Percentiles rank a stretch among this genome's conserved stretches.
phyloP scores from a whole-genome alignment of 2,888 invertebrate genomes.

The Callimorpha dominula region DNA sequence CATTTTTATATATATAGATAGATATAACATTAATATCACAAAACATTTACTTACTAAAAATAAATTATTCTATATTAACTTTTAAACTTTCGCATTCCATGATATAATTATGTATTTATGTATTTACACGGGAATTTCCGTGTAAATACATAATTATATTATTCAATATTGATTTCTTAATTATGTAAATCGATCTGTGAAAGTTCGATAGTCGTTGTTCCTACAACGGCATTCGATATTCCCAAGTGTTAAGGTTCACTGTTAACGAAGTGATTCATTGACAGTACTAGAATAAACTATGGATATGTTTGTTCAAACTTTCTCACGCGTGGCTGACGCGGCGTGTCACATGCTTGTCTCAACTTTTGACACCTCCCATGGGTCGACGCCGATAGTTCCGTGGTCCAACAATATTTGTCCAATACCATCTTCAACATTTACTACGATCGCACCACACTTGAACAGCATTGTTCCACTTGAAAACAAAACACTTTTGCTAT shows the following conservation, averaged over 20 bases:
- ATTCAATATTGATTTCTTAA: conserved; percentile 60
- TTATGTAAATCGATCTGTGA: conserved; percentile 71
- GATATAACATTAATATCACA: too few species aligned
- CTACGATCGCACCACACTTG: conserved; percentile 62
- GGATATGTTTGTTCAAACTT: conserved; percentile 83
- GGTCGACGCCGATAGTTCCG: conserved; percentile 80
- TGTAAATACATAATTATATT: conserved; percentile 35
- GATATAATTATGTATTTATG: too few species aligned
- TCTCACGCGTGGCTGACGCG: conserved; percentile 79
- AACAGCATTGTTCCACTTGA: conserved; percentile 52
- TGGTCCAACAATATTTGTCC: conserved; percentile 73
- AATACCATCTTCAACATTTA: conserved; percentile 63
- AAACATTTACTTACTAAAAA: too few species aligned
- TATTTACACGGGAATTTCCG: too few species aligned
- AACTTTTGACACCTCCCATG: conserved; percentile 80
- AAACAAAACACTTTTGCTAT: conserved; percentile 51
- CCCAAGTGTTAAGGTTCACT: conserved; percentile 76
- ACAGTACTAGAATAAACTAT: conserved; percentile 80
- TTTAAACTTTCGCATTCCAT: too few species aligned
- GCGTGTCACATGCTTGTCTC: conserved; percentile 78
- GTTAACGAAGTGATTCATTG: conserved; percentile 85
- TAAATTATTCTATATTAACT: too few species aligned
- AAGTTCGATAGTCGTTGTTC: conserved; percentile 69
- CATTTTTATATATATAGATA: too few species aligned
- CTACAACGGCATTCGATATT: conserved; percentile 70